A percentile compares a stretch with the other conserved stretches of the same genome.
Evolutionary conservation across 1,140 invertebrate species (phyloP).

Genomic region (Trichonephila clavata): DNA sequence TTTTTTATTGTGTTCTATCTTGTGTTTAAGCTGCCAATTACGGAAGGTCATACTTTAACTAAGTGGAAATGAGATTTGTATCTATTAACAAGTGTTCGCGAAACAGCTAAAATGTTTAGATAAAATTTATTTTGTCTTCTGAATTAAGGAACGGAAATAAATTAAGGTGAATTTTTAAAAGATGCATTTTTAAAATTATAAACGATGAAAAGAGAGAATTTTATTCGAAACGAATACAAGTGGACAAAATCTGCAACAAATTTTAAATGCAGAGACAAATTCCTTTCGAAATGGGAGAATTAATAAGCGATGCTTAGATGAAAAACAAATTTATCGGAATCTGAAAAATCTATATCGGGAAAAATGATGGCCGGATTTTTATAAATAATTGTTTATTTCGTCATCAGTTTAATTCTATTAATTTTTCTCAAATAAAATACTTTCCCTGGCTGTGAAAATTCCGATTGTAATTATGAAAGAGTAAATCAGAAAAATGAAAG

Average conservation of each 20-base stretch:
- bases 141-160: too few species aligned
- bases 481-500: too few species aligned
- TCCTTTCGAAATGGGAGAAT: background rate
- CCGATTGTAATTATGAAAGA: too few species aligned
- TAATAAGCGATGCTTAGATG: background rate
- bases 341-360: background rate
- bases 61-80: too few species aligned
- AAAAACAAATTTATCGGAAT: background rate
- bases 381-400: background rate
- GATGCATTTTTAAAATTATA: background rate
- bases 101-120: too few species aligned
- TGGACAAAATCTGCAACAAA: background rate
- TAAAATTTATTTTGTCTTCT: too few species aligned
- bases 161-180: too few species aligned
- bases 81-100: too few species aligned
- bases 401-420: background rate
- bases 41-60: too few species aligned
- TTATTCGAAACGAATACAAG: background rate
- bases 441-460: too few species aligned
- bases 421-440: background rate
- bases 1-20: too few species aligned
- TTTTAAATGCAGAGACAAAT: background rate
- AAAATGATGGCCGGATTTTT: background rate
- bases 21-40: too few species aligned
- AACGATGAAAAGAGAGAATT: background rate